Conservation (phyloP, 1,140 invertebrate genomes). For the Pomacea maculata region DNA sequence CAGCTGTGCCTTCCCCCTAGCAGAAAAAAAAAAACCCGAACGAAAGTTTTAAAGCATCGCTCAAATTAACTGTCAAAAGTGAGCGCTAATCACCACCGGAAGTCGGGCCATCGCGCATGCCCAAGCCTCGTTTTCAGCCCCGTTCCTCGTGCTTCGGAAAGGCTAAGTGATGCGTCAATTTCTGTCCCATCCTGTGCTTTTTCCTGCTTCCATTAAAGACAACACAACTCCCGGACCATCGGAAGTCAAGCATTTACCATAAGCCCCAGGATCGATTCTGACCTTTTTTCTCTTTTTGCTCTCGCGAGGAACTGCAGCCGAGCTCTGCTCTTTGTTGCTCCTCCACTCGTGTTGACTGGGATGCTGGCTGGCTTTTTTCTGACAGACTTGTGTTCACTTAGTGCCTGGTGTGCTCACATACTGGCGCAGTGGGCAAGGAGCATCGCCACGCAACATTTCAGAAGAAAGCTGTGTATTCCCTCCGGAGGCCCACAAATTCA, state of each 20-base stretch:
- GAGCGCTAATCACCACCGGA: slow-evolving; percentile 15
- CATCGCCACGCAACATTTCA: too few relatives aligned
- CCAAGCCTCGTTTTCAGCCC: neutral
- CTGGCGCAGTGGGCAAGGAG: too few relatives aligned
- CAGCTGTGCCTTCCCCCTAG: neutral
- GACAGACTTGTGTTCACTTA: too few relatives aligned
- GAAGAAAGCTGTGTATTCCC: too few relatives aligned
- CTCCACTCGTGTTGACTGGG: too few relatives aligned
- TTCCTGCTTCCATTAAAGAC: slow-evolving; percentile 12
- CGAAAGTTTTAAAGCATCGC: neutral
- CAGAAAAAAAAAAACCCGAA: neutral
- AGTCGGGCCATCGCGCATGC: slow-evolving; percentile 10
- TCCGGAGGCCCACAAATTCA: too few relatives aligned
- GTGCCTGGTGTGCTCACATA: too few relatives aligned
- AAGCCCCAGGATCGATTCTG: neutral
- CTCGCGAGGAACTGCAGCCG: neutral
- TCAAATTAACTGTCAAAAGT: slow-evolving; percentile 12
- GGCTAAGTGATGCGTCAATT: slow-evolving; percentile 24
- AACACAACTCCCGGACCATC: neutral
- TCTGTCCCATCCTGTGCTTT: slow-evolving; percentile 11
- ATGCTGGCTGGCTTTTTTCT: too few relatives aligned
- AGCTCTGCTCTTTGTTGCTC: too few relatives aligned
- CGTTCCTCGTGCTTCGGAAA: slow-evolving; percentile 4
- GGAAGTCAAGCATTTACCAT: slow-evolving; percentile 8
- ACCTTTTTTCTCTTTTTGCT: neutral